Conservation (phyloP, 2,113 vertebrate genomes). For the Erpornis zantholeuca region DNA sequence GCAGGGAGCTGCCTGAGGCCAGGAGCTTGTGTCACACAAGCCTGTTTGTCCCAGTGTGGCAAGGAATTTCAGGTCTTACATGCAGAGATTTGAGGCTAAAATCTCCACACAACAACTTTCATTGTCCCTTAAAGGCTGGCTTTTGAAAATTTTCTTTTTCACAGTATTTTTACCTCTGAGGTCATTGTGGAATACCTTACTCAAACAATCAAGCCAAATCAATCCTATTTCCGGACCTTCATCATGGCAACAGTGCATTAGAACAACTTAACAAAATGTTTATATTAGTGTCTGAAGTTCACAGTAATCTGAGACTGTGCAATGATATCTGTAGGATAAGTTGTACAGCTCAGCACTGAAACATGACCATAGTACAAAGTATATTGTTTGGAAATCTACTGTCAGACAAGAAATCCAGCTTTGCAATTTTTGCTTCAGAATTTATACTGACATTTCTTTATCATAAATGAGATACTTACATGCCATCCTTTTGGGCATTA, state of each 20-base stretch:
- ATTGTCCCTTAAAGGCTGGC: not conserved
- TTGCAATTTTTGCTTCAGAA: not conserved
- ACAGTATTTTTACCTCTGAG: not conserved
- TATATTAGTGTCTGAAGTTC: conserved; percentile 16
- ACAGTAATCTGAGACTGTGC: not conserved
- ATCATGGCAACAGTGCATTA: not conserved
- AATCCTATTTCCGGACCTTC: not conserved
- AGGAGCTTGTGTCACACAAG: not conserved
- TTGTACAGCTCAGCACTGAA: not conserved
- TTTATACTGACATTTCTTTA: not conserved
- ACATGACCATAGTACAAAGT: conserved; percentile 4
- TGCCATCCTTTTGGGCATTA: not conserved
- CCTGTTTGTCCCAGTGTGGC: not conserved
- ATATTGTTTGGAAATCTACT: not conserved
- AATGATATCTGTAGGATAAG: not conserved
- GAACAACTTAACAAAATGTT: conserved; percentile 25
- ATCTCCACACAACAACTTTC: not conserved
- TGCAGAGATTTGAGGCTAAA: not conserved
- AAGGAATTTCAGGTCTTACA: not conserved
- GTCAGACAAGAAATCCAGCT: not conserved
- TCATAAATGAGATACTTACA: not conserved
- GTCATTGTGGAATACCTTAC: not conserved
- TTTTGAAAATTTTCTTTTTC: not conserved
- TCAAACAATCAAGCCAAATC: not conserved
- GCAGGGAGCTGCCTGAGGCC: not conserved